A percentile compares a stretch with the other conserved stretches of the same genome.
Evolutionary conservation across 2,888 invertebrate species (phyloP).

Genomic region (Xestia rhomboidea): DNA sequence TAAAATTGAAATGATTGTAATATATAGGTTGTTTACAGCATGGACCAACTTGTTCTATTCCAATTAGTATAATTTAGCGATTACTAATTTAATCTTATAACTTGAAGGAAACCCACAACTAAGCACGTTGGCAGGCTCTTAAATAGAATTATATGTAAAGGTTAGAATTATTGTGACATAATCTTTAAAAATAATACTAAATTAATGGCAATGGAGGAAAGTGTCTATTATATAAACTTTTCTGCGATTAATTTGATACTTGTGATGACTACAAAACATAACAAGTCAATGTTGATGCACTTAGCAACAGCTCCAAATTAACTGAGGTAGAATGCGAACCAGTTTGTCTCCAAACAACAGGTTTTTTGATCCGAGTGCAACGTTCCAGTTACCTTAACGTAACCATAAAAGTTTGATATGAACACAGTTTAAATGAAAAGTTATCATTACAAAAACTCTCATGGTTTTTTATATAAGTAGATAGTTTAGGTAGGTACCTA

Average conservation of each 20-base stretch:
- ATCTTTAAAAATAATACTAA: not conserved
- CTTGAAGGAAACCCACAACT: constrained; percentile 39
- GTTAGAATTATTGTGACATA: not conserved
- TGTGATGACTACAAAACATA: not conserved
- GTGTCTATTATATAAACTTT: not conserved
- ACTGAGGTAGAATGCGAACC: constrained; percentile 4
- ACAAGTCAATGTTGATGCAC: not conserved
- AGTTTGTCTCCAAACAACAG: constrained; percentile 19
- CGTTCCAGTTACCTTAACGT: constrained; percentile 21
- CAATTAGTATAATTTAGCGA: constrained; percentile 43
- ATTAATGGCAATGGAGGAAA: not conserved
- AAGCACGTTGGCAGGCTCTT: not conserved
- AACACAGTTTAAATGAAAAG: constrained; percentile 2
- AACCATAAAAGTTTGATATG: not conserved
- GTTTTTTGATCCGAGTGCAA: constrained; percentile 38
- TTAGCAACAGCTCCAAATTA: not conserved
- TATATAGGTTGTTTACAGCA: constrained; percentile 29
- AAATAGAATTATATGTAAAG: not conserved
- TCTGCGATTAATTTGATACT: not conserved
- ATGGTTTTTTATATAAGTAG: not conserved
- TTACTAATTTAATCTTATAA: constrained; percentile 12
- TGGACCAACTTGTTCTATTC: not conserved
- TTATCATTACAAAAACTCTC: not conserved
- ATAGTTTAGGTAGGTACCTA: not conserved
- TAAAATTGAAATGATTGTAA: not conserved